Base-by-base conservation (phyloP, 2,113 vertebrate genomes). In the Psilopsiagon aurifrons region DNA sequence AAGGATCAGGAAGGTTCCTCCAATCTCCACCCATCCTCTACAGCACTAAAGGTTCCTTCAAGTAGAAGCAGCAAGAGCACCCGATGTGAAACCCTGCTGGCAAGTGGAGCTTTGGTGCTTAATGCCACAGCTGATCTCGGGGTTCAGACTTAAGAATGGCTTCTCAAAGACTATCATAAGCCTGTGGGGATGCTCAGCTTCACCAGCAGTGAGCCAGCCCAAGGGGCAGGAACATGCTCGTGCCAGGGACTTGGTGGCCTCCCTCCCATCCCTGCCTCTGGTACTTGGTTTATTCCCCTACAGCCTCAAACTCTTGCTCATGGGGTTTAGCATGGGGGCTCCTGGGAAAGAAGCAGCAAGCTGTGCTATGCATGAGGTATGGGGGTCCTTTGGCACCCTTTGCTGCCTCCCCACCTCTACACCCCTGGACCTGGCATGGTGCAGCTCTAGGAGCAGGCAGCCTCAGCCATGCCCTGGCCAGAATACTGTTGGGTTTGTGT, bases 21-120 rank as follows among this genome's bases (percentile, higher is more conserved):
- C 80, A 54, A 6, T 60, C 86, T 84, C 88, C 83, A 92, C 73
- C 46, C 83, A 63, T 43, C 76, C 71, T 74, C 80, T 90, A 83
- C 25, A 0, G 46, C 41, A 83, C 54, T 15, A 8, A 46, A 81
- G 39, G 76, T 51, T 90, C 49, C 77, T 52, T 37, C 76, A 29
- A 71, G 73, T 23, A 41, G 76, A 44, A 74, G 67, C 37, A 83
- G 49, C 35, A 66, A 66, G 35, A 64, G 71, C 46, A 86, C 62
- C 55, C 59, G 39, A 6, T 37, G 8, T 35, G 54, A 84, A 81
- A 43, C 20, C 33, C 23, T 84, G 57, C 47, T 75, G 55, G 23
- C 43, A 69, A 52, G 43, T 0, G 5, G 27, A 86, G 62, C 59
- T 84, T 62, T 67, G 62, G 44, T 43, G 33, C 57, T 87, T 83